Conservation (phyloP, 35 echinoderm and acorn worm species). For the Heliocidaris tuberculata region DNA sequence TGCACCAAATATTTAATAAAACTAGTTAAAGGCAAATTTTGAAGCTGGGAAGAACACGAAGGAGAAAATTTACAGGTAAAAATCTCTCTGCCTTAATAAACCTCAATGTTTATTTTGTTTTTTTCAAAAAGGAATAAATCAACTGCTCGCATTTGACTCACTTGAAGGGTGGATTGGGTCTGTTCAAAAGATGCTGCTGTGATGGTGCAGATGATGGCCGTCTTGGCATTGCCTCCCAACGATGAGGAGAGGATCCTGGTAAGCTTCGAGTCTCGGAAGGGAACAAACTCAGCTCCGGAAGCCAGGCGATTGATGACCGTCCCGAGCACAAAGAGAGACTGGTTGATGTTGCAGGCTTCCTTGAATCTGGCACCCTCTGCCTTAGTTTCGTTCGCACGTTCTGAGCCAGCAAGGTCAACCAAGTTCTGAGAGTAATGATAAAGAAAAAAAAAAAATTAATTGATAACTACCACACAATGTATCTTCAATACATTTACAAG, state of each 20-base stretch:
- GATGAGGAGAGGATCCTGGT: slow-evolving; percentile 84
- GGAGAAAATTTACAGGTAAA: no score
- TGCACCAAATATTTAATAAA: no score
- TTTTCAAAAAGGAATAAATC: neutral
- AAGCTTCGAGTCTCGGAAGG: slow-evolving; percentile 89
- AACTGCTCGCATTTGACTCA: neutral
- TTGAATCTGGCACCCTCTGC: slow-evolving; percentile 70
- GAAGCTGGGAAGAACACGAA: no score
- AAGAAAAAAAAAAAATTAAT: slow-evolving; percentile 2
- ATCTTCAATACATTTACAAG: no score
- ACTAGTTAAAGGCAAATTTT: no score
- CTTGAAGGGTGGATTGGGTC: slow-evolving; percentile 88
- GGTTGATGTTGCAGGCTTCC: slow-evolving; percentile 92
- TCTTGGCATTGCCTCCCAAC: slow-evolving; percentile 90
- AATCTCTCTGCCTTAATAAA: no score
- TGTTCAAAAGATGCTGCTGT: slow-evolving; percentile 82
- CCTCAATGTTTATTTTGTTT: neutral
- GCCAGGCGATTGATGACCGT: slow-evolving; percentile 84
- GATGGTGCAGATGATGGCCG: slow-evolving; percentile 89
- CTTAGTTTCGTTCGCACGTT: slow-evolving; percentile 81
- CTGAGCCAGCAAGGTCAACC: slow-evolving; percentile 88
- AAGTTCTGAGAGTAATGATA: slow-evolving; percentile 68
- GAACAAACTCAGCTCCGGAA: slow-evolving; percentile 63
- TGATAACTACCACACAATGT: no score
- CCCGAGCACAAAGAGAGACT: slow-evolving; percentile 69